A percentile compares a stretch with the other conserved stretches of the same genome.
Conservation (phyloP, 2,888 invertebrate species). For the Polydrusus cervinus region DNA sequence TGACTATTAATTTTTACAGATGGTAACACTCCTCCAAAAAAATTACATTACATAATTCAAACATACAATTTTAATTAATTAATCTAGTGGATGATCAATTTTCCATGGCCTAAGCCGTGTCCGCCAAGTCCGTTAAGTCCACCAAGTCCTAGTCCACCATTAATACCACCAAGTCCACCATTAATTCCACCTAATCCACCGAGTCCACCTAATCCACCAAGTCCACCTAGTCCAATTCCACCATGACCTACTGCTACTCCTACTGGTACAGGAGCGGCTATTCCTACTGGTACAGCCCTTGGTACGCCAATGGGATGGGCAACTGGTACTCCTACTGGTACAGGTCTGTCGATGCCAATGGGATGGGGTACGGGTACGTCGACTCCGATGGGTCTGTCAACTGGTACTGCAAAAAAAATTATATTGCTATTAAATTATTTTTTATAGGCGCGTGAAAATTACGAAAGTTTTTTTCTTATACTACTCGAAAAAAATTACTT, state of each 20-base stretch:
- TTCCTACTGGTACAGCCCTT: constrained; percentile 59
- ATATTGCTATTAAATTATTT: too few relatives aligned
- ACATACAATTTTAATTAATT: neutral
- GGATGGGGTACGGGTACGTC: constrained; percentile 64
- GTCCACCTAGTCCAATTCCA: constrained; percentile 10
- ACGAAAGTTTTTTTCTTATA: too few relatives aligned
- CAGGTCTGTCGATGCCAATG: constrained; percentile 61
- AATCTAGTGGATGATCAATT: constrained; percentile 22
- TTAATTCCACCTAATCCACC: constrained; percentile 47
- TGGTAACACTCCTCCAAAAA: neutral
- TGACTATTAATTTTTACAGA: constrained; percentile 24
- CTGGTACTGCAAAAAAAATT: constrained; percentile 56
- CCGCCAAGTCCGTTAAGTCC: constrained; percentile 27
- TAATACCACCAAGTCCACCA: constrained; percentile 47
- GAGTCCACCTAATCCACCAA: constrained; percentile 44
- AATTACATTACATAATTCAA: constrained; percentile 11
- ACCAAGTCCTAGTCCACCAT: constrained; percentile 42
- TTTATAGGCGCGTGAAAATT: too few relatives aligned
- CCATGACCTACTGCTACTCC: constrained; percentile 31
- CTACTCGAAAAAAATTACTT: too few relatives aligned
- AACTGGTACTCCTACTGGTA: constrained; percentile 64
- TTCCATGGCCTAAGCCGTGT: constrained; percentile 39
- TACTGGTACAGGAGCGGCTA: constrained; percentile 54
- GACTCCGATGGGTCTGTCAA: constrained; percentile 63
- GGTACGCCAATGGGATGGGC: constrained; percentile 62